phyloP scores from a whole-genome alignment of 2,797 vertebrate genomes.

The Malurus leucopterus region DNA sequence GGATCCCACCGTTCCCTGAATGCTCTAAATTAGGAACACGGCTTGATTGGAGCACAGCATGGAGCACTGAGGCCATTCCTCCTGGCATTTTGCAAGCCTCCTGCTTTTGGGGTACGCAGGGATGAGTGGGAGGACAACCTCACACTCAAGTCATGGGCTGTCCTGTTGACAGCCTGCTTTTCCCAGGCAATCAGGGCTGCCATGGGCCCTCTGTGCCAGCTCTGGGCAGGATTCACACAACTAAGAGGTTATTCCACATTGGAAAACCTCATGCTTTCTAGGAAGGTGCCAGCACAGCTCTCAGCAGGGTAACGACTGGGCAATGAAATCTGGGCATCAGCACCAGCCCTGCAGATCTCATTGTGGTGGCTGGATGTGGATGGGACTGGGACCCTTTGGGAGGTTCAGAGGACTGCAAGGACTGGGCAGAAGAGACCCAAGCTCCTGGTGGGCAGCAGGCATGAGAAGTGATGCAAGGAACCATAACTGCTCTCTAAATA shows the following conservation, averaged over 20 bases:
- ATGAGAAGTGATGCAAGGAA: accelerated
- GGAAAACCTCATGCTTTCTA: not conserved
- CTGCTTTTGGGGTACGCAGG: not conserved
- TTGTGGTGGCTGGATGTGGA: accelerated
- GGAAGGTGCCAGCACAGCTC: not conserved
- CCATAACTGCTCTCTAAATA: not conserved
- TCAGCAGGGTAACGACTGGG: not conserved
- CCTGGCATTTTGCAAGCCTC: accelerated
- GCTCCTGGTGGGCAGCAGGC: not conserved
- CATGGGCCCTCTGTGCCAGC: not conserved
- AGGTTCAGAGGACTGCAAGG: not conserved
- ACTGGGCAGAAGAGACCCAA: accelerated
- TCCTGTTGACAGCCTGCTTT: not conserved
- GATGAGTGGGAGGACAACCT: accelerated
- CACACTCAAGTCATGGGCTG: not conserved
- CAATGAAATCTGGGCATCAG: not conserved
- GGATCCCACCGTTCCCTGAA: not conserved
- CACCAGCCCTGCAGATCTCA: not conserved
- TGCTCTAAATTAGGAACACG: not conserved
- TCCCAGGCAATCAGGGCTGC: not conserved
- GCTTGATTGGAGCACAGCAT: not conserved
- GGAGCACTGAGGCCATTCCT: not conserved
- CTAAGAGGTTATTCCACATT: not conserved
- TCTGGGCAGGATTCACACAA: not conserved
- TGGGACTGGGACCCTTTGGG: not conserved